phyloP scores from a whole-genome alignment of 2,888 invertebrate species.

The Eueremaeus valkanovi region DNA sequence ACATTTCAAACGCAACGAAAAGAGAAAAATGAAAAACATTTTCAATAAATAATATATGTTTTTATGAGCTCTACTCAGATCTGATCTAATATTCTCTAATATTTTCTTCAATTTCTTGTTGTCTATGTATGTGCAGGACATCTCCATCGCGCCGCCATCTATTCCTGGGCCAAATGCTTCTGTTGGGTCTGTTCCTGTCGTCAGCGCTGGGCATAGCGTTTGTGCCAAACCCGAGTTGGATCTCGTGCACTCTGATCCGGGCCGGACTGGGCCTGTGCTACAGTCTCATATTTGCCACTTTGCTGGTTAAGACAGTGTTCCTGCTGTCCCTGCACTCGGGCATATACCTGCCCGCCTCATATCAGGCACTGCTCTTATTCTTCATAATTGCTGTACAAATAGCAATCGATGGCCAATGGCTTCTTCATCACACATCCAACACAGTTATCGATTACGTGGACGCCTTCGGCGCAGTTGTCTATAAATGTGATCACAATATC shows the following conservation, averaged over 20 bases:
- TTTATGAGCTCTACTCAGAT: too few species aligned
- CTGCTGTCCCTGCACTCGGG: constrained; percentile 84
- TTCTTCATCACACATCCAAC: constrained; percentile 52
- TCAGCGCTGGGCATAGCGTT: constrained; percentile 73
- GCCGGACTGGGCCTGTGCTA: constrained; percentile 73
- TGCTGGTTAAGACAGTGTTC: constrained; percentile 90
- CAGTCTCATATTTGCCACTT: constrained; percentile 80
- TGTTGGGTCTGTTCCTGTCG: constrained; percentile 75
- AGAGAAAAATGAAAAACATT: not conserved
- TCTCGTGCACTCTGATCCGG: constrained; percentile 75
- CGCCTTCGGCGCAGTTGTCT: constrained; percentile 50
- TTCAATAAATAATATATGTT: too few species aligned
- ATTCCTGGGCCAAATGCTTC: constrained; percentile 73
- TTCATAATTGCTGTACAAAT: constrained; percentile 83
- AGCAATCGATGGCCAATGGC: constrained; percentile 53
- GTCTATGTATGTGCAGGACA: constrained; percentile 58
- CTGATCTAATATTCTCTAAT: too few species aligned
- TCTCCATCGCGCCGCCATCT: constrained; percentile 77
- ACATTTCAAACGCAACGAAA: not conserved
- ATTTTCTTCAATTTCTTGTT: too few species aligned
- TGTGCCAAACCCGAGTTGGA: constrained; percentile 70
- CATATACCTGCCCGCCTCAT: constrained; percentile 85
- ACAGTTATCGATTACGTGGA: constrained; percentile 61
- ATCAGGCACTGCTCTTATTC: constrained; percentile 77
- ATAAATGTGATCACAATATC: constrained; percentile 54